phyloP scores from a whole-genome alignment of 1,140 invertebrate genomes.

The Halictus rubicundus region DNA sequence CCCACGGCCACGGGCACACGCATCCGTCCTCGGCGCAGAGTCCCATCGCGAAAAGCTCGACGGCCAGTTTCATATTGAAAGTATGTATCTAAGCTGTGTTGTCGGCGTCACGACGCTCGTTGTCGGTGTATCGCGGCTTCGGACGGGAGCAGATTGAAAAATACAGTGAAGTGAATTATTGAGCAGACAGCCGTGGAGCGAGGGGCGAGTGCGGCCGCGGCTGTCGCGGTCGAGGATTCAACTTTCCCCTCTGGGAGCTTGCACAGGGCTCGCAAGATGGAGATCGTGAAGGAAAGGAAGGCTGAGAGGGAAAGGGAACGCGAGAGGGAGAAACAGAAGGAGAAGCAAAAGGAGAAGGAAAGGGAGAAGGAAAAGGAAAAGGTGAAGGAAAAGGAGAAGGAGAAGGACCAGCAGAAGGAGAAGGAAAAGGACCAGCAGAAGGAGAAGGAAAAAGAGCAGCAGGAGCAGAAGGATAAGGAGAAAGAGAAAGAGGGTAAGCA shows the following conservation, averaged over 20 bases:
- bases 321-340: constrained; percentile 49
- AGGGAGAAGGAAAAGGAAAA: constrained; percentile 38
- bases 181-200: constrained; percentile 71
- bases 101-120: background rate
- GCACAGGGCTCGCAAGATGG: constrained; percentile 67
- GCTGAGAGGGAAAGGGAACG: constrained; percentile 65
- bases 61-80: constrained; percentile 72
- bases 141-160: constrained; percentile 28
- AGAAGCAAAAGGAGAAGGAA: constrained; percentile 14
- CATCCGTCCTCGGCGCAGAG: constrained; percentile 67
- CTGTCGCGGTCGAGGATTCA: constrained; percentile 71
- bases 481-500: background rate
- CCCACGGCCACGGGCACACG: constrained; percentile 66
- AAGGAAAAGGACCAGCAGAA: background rate
- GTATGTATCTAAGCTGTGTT: constrained; percentile 63
- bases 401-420: constrained; percentile 1
- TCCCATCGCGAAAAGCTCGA: constrained; percentile 69
- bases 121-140: background rate
- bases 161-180: constrained; percentile 66
- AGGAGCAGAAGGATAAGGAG: constrained; percentile 41
- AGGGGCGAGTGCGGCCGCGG: constrained; percentile 70
- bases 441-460: constrained; percentile 23
- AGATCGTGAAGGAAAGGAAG: constrained; percentile 66
- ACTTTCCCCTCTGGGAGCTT: constrained; percentile 72
- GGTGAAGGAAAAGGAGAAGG: constrained; percentile 26